Percentiles rank a stretch among this genome's conserved stretches.
Conservation (phyloP, 2,888 invertebrate genomes). For the Petrophora chlorosata region DNA sequence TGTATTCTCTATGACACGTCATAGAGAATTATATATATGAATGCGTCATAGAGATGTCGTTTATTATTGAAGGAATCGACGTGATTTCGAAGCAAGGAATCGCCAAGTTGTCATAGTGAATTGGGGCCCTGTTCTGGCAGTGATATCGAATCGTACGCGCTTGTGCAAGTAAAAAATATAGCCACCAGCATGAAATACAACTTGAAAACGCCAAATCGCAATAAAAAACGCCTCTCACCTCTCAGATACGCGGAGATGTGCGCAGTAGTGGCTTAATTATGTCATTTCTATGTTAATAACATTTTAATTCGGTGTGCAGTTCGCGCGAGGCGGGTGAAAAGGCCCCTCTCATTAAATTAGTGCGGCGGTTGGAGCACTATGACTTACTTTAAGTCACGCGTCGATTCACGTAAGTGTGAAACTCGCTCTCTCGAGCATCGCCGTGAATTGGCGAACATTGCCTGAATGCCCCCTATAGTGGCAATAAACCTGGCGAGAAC, state of each 20-base stretch:
- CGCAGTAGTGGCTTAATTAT: slow-evolving; percentile 49
- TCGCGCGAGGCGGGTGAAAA: slow-evolving; percentile 53
- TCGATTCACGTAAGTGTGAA: slow-evolving; percentile 76
- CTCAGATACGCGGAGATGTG: slow-evolving; percentile 28
- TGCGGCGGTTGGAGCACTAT: slow-evolving; percentile 78
- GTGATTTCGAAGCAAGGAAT: too few species aligned
- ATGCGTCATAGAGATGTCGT: too few species aligned
- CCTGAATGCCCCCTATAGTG: slow-evolving; percentile 73
- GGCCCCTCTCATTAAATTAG: slow-evolving; percentile 79
- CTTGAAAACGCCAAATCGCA: too few species aligned
- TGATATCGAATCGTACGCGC: too few species aligned
- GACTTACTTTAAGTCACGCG: slow-evolving; percentile 65
- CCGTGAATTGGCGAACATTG: slow-evolving; percentile 54
- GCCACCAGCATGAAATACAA: too few species aligned
- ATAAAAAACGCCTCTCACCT: too few species aligned
- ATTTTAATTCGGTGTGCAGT: slow-evolving; percentile 46
- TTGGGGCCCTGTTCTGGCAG: too few species aligned
- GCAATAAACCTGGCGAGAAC: slow-evolving; percentile 64
- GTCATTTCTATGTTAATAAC: slow-evolving; percentile 51
- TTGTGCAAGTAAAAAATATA: too few species aligned
- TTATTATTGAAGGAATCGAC: too few species aligned
- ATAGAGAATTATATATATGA: too few species aligned
- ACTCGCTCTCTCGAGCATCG: slow-evolving; percentile 67
- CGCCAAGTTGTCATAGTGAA: too few species aligned
- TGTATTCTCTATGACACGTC: too few species aligned